phyloP scores from a whole-genome alignment of 2,113 vertebrate species.

The Elgaria multicarinata region DNA sequence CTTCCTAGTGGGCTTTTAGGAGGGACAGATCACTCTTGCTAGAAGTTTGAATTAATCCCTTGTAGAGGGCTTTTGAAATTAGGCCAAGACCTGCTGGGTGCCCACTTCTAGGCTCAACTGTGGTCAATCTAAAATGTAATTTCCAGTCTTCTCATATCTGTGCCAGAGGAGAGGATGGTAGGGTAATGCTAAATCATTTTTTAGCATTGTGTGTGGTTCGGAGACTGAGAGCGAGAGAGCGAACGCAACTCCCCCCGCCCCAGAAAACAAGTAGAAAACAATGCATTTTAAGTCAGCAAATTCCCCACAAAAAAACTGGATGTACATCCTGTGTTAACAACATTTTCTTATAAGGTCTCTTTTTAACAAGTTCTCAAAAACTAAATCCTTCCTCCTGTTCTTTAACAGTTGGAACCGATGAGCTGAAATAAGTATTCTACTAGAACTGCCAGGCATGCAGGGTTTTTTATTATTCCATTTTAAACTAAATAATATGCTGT shows the following conservation, averaged over 20 bases:
- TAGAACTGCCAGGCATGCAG: neutral
- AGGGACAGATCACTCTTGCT: too few species aligned
- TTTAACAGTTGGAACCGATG: conserved; percentile 1
- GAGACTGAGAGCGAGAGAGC: neutral
- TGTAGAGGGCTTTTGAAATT: neutral
- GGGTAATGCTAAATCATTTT: neutral
- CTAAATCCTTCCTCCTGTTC: neutral
- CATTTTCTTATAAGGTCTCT: neutral
- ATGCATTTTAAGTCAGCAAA: neutral
- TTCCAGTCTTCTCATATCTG: neutral
- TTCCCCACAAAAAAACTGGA: neutral
- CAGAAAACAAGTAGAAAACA: neutral
- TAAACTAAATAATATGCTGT: conserved; percentile 23
- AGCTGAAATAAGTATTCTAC: conserved; percentile 5
- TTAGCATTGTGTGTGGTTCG: neutral
- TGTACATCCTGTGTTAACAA: neutral
- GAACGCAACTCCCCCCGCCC: too few species aligned
- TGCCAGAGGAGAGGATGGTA: neutral
- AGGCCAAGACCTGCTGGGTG: neutral
- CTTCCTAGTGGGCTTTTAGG: too few species aligned
- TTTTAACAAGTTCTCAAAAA: conserved; percentile 2
- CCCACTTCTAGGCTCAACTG: neutral
- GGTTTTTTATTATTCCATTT: conserved; percentile 18
- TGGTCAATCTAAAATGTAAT: neutral
- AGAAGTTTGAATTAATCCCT: too few species aligned